Evolutionary conservation across 2,113 vertebrate species (phyloP), one percentile per base, ranked within the genome.

Genomic region (Myotis lucifugus): DNA sequence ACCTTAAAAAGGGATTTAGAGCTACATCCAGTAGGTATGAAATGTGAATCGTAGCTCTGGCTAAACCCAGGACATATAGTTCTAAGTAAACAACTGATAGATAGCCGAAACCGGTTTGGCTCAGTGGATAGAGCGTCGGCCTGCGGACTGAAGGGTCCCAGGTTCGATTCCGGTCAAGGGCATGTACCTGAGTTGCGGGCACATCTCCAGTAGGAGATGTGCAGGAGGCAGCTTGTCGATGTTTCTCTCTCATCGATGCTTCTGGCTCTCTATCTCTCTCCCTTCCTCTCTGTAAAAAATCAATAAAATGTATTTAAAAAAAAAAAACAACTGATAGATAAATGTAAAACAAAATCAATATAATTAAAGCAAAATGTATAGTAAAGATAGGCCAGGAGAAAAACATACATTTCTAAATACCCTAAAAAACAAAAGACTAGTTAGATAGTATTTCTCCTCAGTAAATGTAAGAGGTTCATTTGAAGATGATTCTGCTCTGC

Each of bases 401-500:
- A 81, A 42, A 73, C 79, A 85, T 32, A 18, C 25, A 87, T 40
- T 95, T 72, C 46, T 95, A 82, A 83, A 83, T 64, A 73, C 32
- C 17, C 13, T 50, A 50, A 54, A 92, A 88, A n/a, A 17, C 17
- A 81, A 78, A 89, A 94, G 34, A 76, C 52, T 86, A 83, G 21
- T 84, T 77, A 34, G 61, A 52, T 23, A 89, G n/a, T 64, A 73
- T 81, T 88, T 91, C 17, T 88, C 40, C 48, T 85, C 25, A 85
- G 42, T 48, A 77, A 69, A 96, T 88, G 79, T 81, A 91, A 86
- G 64, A 95, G 37, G 19, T 69, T 93, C 21, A 91, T 66, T 61
- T 91, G 56, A 95, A 93, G 37, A 76, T 88, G 15, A 81, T 85
- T 93, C n/a, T 89, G n/a, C 21, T 88, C n/a, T 77, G 42, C 29